Evolutionary conservation across 2,113 vertebrate species (phyloP).

Genomic region (Hystrix brachyura): DNA sequence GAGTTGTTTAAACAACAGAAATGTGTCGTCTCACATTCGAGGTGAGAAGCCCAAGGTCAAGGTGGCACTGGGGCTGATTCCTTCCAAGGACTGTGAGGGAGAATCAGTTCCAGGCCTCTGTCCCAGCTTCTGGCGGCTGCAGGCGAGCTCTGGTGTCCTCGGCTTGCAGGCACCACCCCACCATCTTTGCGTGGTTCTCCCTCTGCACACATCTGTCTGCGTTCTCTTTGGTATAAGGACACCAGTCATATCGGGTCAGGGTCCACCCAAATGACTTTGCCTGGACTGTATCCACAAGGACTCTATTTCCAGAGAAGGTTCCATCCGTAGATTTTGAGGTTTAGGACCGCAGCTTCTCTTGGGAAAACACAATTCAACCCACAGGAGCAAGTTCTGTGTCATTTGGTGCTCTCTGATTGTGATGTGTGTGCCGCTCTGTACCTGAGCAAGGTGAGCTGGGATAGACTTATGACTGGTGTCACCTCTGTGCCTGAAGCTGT

Average conservation of each 20-base stretch:
- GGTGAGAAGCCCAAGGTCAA: not conserved
- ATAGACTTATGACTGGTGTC: too few relatives aligned
- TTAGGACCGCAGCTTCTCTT: not conserved
- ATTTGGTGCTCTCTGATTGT: not conserved
- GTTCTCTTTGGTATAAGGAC: not conserved
- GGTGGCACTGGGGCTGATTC: not conserved
- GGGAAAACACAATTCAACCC: too few relatives aligned
- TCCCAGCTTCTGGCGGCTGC: not conserved
- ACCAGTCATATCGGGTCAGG: not conserved
- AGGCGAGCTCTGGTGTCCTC: fast-evolving
- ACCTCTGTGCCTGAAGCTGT: not conserved
- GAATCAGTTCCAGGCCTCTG: not conserved
- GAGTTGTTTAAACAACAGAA: not conserved
- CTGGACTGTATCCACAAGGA: not conserved
- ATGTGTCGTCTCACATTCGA: not conserved
- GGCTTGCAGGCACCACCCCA: too few relatives aligned
- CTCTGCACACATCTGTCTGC: not conserved
- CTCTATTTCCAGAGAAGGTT: not conserved
- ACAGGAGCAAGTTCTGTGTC: not conserved
- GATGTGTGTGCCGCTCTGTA: not conserved
- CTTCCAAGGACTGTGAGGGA: not conserved
- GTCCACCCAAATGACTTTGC: not conserved
- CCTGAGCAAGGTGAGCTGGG: not conserved
- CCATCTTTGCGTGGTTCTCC: too few relatives aligned
- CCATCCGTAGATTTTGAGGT: not conserved